Evolutionary conservation across 2,113 vertebrate genomes (phyloP).

Genomic region (Lagopus leucura): DNA sequence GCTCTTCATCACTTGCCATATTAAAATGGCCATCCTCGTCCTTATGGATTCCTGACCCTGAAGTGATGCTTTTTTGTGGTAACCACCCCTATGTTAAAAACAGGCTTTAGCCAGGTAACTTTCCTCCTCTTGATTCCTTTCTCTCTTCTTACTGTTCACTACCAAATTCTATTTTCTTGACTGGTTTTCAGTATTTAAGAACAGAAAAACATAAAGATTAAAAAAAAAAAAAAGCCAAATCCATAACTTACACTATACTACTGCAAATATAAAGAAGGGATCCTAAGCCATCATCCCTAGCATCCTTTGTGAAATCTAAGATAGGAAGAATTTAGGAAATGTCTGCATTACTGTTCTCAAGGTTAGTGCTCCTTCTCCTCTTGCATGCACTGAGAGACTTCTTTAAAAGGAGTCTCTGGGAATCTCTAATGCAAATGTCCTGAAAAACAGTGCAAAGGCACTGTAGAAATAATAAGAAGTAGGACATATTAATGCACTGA

Average conservation of each 20-base stretch:
- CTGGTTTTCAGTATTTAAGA: background rate
- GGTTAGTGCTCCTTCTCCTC: background rate
- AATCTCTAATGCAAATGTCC: background rate
- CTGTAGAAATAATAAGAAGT: background rate
- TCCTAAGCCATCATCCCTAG: background rate
- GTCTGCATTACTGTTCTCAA: background rate
- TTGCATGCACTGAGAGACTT: background rate
- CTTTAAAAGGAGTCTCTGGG: background rate
- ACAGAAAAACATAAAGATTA: background rate
- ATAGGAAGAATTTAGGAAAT: background rate
- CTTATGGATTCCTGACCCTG: background rate
- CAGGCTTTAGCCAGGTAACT: background rate
- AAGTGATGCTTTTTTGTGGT: background rate
- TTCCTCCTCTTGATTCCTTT: background rate
- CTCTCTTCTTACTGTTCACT: background rate
- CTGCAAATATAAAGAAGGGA: background rate
- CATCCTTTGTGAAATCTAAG: background rate
- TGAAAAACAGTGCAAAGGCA: background rate
- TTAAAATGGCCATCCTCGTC: background rate
- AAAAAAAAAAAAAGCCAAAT: background rate
- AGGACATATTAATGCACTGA: background rate
- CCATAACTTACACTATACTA: background rate
- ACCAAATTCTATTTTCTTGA: background rate
- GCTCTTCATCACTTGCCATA: background rate
- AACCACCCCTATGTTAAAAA: background rate